These are phyloP conservation scores for Vollenhovia emeryi DNA, from an alignment of 1,140 invertebrate genomes.

Conservation along the genomic window DNA sequence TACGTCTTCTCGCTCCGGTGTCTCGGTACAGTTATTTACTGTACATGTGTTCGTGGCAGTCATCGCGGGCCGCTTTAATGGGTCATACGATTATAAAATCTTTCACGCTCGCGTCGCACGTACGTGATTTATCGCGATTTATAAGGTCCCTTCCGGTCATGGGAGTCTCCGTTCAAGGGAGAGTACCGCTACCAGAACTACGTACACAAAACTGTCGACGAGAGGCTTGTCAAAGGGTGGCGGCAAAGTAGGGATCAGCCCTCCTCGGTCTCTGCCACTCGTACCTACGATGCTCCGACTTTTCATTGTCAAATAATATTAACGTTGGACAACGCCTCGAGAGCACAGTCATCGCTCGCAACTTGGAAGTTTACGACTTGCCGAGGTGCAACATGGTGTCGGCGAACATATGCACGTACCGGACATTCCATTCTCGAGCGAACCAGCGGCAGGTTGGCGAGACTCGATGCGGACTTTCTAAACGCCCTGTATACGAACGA, in stretches of 20 bases:
- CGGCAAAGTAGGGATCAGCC: neutral
- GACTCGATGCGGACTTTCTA: slow-evolving; percentile 39
- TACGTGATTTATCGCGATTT: slow-evolving; percentile 39
- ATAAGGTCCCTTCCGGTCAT: slow-evolving; percentile 44
- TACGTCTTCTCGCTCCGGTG: neutral
- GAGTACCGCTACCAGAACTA: slow-evolving; percentile 35
- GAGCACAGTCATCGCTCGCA: neutral
- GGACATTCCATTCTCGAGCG: neutral
- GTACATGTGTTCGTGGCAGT: neutral
- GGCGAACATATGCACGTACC: neutral
- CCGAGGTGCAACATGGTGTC: neutral
- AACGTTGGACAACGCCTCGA: neutral
- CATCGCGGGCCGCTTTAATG: slow-evolving; percentile 22
- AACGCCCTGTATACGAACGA: slow-evolving; percentile 48
- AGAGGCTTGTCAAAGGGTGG: slow-evolving; percentile 28
- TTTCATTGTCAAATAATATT: neutral
- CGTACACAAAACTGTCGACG: neutral
- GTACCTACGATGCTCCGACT: neutral
- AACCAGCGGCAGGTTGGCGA: neutral
- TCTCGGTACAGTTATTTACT: slow-evolving; percentile 12
- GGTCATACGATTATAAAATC: slow-evolving; percentile 67
- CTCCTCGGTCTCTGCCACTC: neutral
- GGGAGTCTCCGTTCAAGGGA: slow-evolving; percentile 44
- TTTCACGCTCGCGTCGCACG: slow-evolving; percentile 59
- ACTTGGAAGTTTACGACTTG: neutral